These are phyloP conservation scores for Thamnaconus septentrionalis DNA, from an alignment of 2,113 vertebrate species.

Conservation along the genomic window DNA sequence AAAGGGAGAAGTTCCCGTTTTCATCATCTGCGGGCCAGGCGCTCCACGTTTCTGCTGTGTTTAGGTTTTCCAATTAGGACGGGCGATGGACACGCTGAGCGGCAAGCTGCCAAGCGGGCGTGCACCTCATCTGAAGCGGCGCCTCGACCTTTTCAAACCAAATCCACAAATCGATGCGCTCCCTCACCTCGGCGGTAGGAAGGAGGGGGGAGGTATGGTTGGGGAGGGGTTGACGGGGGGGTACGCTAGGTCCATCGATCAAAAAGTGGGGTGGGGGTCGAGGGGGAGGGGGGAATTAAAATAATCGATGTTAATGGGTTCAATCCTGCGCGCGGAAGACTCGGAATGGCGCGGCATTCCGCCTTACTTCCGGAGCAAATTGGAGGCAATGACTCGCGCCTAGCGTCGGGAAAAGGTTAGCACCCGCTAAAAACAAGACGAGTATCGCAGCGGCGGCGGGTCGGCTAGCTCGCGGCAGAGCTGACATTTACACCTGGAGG, in stretches of 20 bases:
- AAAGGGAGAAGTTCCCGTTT: conserved; percentile 48
- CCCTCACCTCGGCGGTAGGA: conserved; percentile 26
- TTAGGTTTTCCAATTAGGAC: conserved; percentile 60
- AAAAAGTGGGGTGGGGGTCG: no score
- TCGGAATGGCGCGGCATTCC: conserved; percentile 41
- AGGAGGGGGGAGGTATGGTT: conserved; percentile 39
- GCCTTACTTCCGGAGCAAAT: conserved; percentile 39
- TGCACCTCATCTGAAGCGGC: conserved; percentile 54
- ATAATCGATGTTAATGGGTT: conserved; percentile 62
- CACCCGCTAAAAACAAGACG: conserved; percentile 23
- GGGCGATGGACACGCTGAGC: conserved; percentile 46
- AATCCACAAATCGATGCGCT: conserved; percentile 65
- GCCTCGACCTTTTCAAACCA: conserved; percentile 62
- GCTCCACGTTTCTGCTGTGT: conserved; percentile 28
- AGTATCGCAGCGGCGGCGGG: conserved; percentile 5
- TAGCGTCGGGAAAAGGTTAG: conserved; percentile 40
- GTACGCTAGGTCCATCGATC: conserved; percentile 56
- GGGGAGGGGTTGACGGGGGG: conserved; percentile 26
- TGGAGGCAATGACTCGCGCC: conserved; percentile 38
- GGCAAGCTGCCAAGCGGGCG: conserved; percentile 14
- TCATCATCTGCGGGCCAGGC: conserved; percentile 30
- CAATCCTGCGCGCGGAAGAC: conserved; percentile 20
- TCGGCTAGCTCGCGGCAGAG: conserved; percentile 9
- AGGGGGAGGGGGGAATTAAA: conserved; percentile 49
- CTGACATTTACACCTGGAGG: conserved; percentile 44